Evolutionary conservation across 2,113 vertebrate genomes (phyloP).

Genomic region (Corydoras maculifer): DNA sequence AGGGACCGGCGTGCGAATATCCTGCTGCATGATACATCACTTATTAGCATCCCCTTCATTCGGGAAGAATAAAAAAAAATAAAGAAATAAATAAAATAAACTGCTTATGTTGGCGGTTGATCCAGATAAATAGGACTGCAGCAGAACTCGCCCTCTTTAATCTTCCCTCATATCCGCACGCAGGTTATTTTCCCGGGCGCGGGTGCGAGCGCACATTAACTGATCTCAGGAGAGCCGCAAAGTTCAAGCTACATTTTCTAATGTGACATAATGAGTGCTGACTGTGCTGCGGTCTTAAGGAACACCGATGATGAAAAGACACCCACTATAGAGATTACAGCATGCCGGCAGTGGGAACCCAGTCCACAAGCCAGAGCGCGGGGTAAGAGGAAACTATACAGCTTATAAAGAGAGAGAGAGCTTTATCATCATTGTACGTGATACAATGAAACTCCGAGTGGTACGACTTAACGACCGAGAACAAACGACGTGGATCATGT

Average conservation of each 20-base stretch:
- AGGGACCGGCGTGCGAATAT: background rate
- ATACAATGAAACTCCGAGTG: too few relatives aligned
- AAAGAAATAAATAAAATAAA: too few relatives aligned
- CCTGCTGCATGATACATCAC: background rate
- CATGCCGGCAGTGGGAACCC: background rate
- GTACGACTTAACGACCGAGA: too few relatives aligned
- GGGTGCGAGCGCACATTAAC: background rate
- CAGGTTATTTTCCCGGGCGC: constrained; percentile 5
- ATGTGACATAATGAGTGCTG: constrained; percentile 62
- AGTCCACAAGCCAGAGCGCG: background rate
- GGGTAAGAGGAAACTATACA: background rate
- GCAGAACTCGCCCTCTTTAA: background rate
- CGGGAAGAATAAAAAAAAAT: background rate
- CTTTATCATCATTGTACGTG: too few relatives aligned
- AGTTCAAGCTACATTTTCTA: constrained; percentile 14
- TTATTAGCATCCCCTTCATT: background rate
- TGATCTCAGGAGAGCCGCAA: constrained; percentile 6
- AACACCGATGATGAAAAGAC: constrained; percentile 9
- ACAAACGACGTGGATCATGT: too few relatives aligned
- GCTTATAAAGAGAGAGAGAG: too few relatives aligned
- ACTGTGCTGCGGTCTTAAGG: constrained; percentile 57
- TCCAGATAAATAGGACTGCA: background rate
- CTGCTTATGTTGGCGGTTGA: too few relatives aligned
- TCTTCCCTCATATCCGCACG: background rate
- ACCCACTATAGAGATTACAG: background rate